These are phyloP conservation scores for Pangasius mekongensis DNA, from an alignment of 2,797 vertebrate genomes.

Conservation along the genomic window DNA sequence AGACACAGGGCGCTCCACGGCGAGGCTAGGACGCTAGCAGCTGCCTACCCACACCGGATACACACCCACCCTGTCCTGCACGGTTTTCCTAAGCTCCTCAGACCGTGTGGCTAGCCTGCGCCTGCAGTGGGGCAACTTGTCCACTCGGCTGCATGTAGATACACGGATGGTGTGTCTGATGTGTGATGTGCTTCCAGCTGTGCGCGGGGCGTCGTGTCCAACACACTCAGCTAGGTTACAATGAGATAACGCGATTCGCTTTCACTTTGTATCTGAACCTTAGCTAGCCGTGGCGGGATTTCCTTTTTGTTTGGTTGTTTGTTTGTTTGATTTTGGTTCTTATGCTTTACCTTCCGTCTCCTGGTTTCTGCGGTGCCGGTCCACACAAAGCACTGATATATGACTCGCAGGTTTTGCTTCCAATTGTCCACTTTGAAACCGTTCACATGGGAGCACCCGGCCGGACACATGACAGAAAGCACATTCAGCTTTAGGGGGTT, in stretches of 20 bases:
- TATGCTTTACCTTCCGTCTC: slow-evolving; percentile 88
- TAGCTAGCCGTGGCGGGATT: slow-evolving; percentile 51
- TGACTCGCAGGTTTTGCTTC: slow-evolving; percentile 96
- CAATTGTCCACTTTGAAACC: slow-evolving; percentile 98
- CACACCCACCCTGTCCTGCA: not conserved
- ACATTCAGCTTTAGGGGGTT: slow-evolving; percentile 73
- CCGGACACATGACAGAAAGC: slow-evolving; percentile 90
- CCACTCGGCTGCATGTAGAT: slow-evolving; percentile 13
- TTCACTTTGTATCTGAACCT: slow-evolving; percentile 45
- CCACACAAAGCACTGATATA: slow-evolving; percentile 99
- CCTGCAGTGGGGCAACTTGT: not conserved
- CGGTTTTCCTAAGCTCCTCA: not conserved
- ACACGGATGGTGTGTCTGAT: slow-evolving; percentile 42
- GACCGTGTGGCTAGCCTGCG: not conserved
- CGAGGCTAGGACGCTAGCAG: not conserved
- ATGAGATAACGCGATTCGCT: slow-evolving; percentile 49
- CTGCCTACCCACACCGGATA: not conserved
- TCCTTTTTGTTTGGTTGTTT: slow-evolving; percentile 43
- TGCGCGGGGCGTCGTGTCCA: slow-evolving; percentile 62
- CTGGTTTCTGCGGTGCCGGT: slow-evolving; percentile 92
- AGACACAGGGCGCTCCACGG: not conserved
- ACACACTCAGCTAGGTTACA: slow-evolving; percentile 45
- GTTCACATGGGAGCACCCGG: slow-evolving; percentile 96
- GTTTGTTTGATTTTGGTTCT: slow-evolving; percentile 53
- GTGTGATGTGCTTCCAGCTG: slow-evolving; percentile 62